Percentiles rank a stretch among this genome's conserved stretches.
Conservation (phyloP, 2,888 invertebrate genomes). For the Caenorhabditis sulstoni region DNA sequence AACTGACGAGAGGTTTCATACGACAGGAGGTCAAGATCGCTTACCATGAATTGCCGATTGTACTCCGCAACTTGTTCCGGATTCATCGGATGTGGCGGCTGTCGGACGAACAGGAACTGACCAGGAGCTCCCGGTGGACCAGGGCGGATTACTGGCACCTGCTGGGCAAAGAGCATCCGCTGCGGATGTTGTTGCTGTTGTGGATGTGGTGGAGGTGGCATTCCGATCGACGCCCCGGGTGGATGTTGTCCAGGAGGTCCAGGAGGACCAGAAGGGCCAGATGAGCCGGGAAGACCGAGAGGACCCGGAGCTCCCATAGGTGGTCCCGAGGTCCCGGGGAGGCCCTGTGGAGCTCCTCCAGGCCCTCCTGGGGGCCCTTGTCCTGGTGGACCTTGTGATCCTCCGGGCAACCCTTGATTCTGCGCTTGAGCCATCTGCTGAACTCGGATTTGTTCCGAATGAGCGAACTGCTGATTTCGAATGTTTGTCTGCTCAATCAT, state of each 20-base stretch:
- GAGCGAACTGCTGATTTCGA: conserved; percentile 19
- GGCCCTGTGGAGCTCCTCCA: background rate
- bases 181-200: background rate
- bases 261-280: background rate
- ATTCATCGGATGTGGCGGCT: conserved; percentile 4
- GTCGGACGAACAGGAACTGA: background rate
- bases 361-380: background rate
- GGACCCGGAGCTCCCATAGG: too few relatives aligned
- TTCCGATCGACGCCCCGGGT: background rate
- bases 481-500: conserved; percentile 28
- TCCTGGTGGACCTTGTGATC: background rate
- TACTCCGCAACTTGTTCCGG: conserved; percentile 32
- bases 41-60: conserved; percentile 22
- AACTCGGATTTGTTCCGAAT: conserved; percentile 12
- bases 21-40: background rate
- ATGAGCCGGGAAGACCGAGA: too few relatives aligned
- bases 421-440: conserved; percentile 1
- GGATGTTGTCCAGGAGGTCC: background rate
- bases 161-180: background rate
- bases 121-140: conserved; percentile 1
- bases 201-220: background rate
- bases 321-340: background rate
- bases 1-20: background rate
- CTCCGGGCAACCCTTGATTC: too few relatives aligned
- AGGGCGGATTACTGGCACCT: background rate